These are phyloP conservation scores for Eulemur rufifrons DNA, from an alignment of 2,113 vertebrate genomes.

Conservation along the genomic window DNA sequence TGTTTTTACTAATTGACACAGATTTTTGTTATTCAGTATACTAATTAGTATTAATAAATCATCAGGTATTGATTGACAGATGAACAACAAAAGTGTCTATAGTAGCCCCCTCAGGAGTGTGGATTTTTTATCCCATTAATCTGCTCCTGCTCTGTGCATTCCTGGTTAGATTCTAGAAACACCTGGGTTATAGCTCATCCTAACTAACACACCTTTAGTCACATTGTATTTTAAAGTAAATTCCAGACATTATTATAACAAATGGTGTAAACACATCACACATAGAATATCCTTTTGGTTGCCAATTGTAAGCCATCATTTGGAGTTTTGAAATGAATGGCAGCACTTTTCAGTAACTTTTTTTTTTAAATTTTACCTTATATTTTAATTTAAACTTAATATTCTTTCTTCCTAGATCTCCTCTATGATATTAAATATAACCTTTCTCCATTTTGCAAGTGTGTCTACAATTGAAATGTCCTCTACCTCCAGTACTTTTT, in stretches of 20 bases:
- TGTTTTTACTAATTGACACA: neutral
- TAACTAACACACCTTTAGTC: neutral
- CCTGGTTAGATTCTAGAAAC: neutral
- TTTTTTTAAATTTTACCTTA: neutral
- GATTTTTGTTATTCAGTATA: neutral
- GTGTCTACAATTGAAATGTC: neutral
- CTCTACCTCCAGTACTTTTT: neutral
- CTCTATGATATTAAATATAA: neutral
- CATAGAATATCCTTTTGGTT: neutral
- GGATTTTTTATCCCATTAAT: neutral
- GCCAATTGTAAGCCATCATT: neutral
- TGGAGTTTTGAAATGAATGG: neutral
- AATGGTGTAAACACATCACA: neutral
- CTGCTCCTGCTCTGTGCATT: neutral
- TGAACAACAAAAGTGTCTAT: neutral
- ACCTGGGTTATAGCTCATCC: neutral
- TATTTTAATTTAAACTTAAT: slow-evolving; percentile 9
- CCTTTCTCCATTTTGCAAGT: slow-evolving; percentile 5
- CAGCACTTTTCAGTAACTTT: neutral
- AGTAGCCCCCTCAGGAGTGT: neutral
- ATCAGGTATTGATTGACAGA: neutral
- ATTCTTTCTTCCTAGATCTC: neutral
- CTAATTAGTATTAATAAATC: neutral
- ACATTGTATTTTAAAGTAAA: slow-evolving; percentile 29
- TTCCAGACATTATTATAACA: neutral